These are phyloP conservation scores for Gobionotothen gibberifrons DNA, from an alignment of 2,797 vertebrate genomes.

Conservation along the genomic window DNA sequence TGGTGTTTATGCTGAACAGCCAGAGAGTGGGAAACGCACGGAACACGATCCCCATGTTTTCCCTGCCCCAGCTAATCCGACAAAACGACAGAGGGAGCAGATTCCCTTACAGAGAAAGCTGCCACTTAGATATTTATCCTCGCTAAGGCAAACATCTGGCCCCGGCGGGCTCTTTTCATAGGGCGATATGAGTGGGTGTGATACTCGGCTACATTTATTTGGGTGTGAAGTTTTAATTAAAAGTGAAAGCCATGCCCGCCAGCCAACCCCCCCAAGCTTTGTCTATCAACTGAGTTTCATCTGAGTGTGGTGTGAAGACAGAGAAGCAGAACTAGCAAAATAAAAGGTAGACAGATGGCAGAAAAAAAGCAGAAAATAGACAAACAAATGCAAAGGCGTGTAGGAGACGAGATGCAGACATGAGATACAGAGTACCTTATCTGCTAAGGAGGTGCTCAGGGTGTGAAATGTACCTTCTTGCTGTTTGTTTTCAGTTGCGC, in stretches of 20 bases:
- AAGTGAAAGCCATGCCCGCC: slow-evolving; percentile 76
- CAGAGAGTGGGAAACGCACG: slow-evolving; percentile 72
- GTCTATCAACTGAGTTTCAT: slow-evolving; percentile 50
- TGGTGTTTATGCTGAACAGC: slow-evolving; percentile 80
- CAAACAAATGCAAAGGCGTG: slow-evolving; percentile 18
- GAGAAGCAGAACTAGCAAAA: slow-evolving; percentile 14
- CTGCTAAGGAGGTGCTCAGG: slow-evolving; percentile 49
- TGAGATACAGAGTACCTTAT: slow-evolving; percentile 39
- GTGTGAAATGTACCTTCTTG: slow-evolving; percentile 69
- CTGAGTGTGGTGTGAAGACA: slow-evolving; percentile 30
- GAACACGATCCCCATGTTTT: slow-evolving; percentile 83
- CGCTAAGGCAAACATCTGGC: slow-evolving; percentile 81
- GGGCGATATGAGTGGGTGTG: slow-evolving; percentile 67
- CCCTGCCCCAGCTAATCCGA: slow-evolving; percentile 80
- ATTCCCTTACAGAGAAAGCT: slow-evolving; percentile 84
- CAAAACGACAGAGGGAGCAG: slow-evolving; percentile 80
- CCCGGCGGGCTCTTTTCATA: slow-evolving; percentile 67
- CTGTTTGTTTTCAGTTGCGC: slow-evolving; percentile 75
- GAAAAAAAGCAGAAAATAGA: slow-evolving; percentile 17
- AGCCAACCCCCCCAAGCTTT: slow-evolving; percentile 45
- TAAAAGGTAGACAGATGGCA: slow-evolving; percentile 27
- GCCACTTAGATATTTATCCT: slow-evolving; percentile 84
- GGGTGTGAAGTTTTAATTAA: slow-evolving; percentile 85
- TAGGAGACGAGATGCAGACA: slow-evolving; percentile 25
- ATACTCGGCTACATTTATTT: slow-evolving; percentile 77